Evolutionary conservation across 2,888 invertebrate species (phyloP).

Genomic region (Syritta pipiens): DNA sequence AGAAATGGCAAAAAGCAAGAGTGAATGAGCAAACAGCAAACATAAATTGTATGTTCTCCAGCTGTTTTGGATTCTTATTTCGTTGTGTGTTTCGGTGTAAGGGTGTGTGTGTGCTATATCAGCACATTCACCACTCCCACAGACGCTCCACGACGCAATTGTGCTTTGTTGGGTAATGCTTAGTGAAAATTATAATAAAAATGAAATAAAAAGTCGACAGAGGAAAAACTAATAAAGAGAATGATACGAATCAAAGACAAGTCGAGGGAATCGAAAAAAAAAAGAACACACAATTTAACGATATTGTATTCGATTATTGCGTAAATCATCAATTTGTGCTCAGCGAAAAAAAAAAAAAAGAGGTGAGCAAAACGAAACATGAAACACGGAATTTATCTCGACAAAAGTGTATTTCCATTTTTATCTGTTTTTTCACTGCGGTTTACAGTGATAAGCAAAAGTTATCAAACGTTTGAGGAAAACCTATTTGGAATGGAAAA

Average conservation of each 20-base stretch:
- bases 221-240: neutral
- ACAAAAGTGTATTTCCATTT: constrained; percentile 17
- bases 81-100: neutral
- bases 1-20: constrained; percentile 46
- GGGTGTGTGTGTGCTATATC: neutral
- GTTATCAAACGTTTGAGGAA: constrained; percentile 7
- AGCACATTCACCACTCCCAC: constrained; percentile 12
- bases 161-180: constrained; percentile 15
- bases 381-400: neutral
- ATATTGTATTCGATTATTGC: constrained; percentile 18
- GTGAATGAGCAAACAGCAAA: constrained; percentile 35
- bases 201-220: neutral
- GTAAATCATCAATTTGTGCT: constrained; percentile 24
- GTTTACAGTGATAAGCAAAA: constrained; percentile 24
- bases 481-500: too few species aligned
- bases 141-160: constrained; percentile 42
- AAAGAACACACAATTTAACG: neutral
- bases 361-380: neutral
- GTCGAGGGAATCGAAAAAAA: neutral
- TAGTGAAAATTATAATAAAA: neutral
- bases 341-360: neutral
- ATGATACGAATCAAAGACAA: neutral
- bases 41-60: constrained; percentile 37
- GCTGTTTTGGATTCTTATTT: constrained; percentile 47
- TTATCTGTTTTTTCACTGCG: constrained; percentile 13